Percentiles rank a stretch among this genome's conserved stretches.
Conservation (phyloP, 1,140 invertebrate species). For the Temnothorax nylanderi region DNA sequence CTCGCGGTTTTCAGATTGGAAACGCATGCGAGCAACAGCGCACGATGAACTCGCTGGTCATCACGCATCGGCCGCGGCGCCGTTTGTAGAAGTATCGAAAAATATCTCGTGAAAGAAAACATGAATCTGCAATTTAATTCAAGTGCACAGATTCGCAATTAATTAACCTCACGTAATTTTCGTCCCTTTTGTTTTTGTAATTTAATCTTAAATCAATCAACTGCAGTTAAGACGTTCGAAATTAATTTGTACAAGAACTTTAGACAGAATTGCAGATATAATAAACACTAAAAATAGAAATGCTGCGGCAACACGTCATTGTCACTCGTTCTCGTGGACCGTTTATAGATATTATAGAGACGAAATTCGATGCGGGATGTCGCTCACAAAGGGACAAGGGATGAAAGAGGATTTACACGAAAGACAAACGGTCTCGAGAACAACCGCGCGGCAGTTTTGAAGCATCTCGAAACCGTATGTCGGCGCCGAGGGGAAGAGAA, state of each 20-base stretch:
- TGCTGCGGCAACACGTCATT: not conserved
- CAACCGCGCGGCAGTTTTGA: slow-evolving; percentile 16
- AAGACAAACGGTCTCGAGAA: slow-evolving; percentile 13
- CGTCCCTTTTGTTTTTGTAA: not conserved
- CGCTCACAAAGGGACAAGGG: slow-evolving; percentile 2
- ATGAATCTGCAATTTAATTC: not conserved
- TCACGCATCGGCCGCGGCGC: too few species aligned
- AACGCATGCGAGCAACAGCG: not conserved
- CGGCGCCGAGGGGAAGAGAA: too few species aligned
- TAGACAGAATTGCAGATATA: not conserved
- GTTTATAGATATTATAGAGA: slow-evolving; percentile 2
- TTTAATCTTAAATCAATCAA: not conserved
- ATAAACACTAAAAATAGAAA: slow-evolving; percentile 23
- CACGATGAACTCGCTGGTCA: too few species aligned
- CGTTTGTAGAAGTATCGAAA: not conserved
- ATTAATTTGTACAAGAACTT: too few species aligned
- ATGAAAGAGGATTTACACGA: not conserved
- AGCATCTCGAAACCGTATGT: slow-evolving; percentile 6
- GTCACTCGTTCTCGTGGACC: not conserved
- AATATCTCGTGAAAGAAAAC: not conserved
- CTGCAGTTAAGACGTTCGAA: not conserved
- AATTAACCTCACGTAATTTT: not conserved
- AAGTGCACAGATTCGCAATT: not conserved
- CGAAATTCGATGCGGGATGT: not conserved
- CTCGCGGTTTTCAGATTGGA: not conserved